phyloP scores from a whole-genome alignment of 2,113 vertebrate species.

The Syrmaticus mikado region DNA sequence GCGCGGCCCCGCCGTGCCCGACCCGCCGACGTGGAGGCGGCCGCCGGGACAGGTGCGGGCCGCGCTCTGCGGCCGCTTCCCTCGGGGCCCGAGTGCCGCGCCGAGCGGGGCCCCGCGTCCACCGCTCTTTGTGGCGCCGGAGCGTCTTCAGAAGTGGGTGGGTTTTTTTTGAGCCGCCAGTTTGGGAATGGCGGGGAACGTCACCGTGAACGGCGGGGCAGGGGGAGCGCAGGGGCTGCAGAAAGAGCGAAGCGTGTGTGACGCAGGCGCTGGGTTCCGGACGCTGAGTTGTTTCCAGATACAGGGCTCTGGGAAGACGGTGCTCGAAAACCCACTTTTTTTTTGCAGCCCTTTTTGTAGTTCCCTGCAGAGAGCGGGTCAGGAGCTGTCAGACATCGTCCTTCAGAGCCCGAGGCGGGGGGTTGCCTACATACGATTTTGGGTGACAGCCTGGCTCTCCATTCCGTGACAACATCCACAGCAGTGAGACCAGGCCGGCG shows the following conservation, averaged over 20 bases:
- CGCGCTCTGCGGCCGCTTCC: too few species aligned
- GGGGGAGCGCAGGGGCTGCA: not conserved
- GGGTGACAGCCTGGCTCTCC: accelerated
- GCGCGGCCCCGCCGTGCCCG: too few species aligned
- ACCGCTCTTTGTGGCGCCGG: too few species aligned
- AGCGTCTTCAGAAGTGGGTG: too few species aligned
- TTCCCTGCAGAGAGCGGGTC: not conserved
- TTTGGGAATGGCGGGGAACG: not conserved
- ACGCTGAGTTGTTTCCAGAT: not conserved
- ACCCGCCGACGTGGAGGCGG: too few species aligned
- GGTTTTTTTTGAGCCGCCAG: not conserved
- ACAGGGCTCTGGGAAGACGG: not conserved
- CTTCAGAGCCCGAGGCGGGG: not conserved
- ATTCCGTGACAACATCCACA: not conserved
- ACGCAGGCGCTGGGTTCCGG: not conserved
- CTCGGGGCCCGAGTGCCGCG: too few species aligned
- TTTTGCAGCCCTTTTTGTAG: not conserved
- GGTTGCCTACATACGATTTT: accelerated
- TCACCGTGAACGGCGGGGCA: not conserved
- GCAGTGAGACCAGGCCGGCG: accelerated
- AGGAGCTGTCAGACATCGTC: accelerated
- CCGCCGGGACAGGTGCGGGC: too few species aligned
- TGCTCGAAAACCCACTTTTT: not conserved
- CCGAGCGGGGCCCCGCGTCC: too few species aligned
- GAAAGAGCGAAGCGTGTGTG: not conserved